Evolutionary conservation across 2,113 vertebrate species (phyloP).

Genomic region (Hyla sarda): DNA sequence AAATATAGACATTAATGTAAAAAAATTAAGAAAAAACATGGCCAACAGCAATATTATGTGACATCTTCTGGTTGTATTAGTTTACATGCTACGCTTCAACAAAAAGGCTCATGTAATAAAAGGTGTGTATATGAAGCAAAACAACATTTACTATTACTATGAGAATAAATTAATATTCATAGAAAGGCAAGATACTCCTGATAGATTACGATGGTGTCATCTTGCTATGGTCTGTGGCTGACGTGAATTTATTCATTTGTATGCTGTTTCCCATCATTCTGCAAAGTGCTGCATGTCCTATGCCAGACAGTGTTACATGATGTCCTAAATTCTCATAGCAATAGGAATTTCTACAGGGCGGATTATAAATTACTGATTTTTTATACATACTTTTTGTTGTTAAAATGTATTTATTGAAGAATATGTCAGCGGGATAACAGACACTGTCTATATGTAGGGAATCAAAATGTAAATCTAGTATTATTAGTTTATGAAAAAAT

Average conservation of each 20-base stretch:
- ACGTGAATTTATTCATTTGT: background rate
- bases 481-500: too few relatives aligned
- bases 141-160: background rate
- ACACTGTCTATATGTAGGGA: too few relatives aligned
- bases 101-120: background rate
- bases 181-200: background rate
- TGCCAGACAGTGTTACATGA: background rate
- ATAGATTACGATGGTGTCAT: background rate
- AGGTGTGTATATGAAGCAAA: background rate
- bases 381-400: background rate
- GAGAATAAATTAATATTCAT: background rate
- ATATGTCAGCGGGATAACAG: too few relatives aligned
- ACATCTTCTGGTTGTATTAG: background rate
- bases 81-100: background rate
- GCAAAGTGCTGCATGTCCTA: background rate
- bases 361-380: background rate
- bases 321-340: background rate
- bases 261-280: background rate
- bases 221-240: background rate
- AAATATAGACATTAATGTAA: too few relatives aligned
- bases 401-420: too few relatives aligned
- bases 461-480: too few relatives aligned
- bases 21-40: too few relatives aligned
- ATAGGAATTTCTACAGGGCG: background rate
- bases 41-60: background rate